Conservation (phyloP, 2,113 vertebrate genomes). For the Campylorhamphus procurvoides region DNA sequence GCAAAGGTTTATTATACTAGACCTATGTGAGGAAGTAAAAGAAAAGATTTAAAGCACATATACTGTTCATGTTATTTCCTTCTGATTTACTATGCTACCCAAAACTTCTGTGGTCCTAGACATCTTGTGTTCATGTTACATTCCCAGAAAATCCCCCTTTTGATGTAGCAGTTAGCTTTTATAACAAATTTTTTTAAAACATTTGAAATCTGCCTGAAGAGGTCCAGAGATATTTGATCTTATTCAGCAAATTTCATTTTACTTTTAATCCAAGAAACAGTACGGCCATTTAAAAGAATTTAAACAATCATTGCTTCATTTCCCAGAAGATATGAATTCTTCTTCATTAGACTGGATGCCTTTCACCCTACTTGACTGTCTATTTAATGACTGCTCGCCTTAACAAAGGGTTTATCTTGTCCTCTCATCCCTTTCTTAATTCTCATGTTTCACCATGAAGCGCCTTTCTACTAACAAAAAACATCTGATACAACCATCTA, state of each 20-base stretch:
- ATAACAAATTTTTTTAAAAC: background rate
- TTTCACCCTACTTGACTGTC: background rate
- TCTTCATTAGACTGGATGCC: background rate
- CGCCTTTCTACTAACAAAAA: background rate
- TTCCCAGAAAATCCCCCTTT: background rate
- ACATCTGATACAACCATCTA: background rate
- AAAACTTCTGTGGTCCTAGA: background rate
- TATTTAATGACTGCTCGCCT: background rate
- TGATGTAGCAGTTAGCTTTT: background rate
- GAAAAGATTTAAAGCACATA: background rate
- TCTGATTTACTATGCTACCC: background rate
- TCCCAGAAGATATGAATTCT: background rate
- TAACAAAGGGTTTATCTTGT: background rate
- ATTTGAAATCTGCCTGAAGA: background rate
- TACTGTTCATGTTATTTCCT: background rate
- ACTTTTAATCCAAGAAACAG: background rate
- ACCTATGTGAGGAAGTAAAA: background rate
- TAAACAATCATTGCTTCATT: background rate
- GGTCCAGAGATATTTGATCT: background rate
- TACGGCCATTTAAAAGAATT: background rate
- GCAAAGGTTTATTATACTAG: background rate
- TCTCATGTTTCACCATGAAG: background rate
- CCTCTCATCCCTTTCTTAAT: background rate
- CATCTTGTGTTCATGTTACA: background rate
- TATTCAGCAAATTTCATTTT: background rate